Conservation (phyloP, 2,888 invertebrate species). For the Drosophila koepferae region DNA sequence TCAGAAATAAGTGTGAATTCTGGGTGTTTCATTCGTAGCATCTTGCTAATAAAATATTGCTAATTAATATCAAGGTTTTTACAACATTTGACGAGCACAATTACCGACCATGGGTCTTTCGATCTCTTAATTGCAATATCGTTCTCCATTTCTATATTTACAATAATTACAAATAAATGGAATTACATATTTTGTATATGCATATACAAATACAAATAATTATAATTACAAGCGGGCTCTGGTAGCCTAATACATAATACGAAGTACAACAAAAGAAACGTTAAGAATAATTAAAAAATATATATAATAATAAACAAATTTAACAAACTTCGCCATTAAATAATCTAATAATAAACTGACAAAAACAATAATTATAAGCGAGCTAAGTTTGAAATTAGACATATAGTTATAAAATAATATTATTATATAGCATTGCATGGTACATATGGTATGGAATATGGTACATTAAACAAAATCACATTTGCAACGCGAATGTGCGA, state of each 20-base stretch:
- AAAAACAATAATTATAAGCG: slow-evolving; percentile 46
- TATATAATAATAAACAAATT: slow-evolving; percentile 38
- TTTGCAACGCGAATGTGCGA: slow-evolving; percentile 47
- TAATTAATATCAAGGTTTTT: slow-evolving; percentile 69
- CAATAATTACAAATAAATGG: slow-evolving; percentile 58
- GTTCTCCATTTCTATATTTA: slow-evolving; percentile 42
- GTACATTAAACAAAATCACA: slow-evolving; percentile 65
- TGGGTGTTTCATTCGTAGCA: slow-evolving; percentile 55
- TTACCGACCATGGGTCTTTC: slow-evolving; percentile 18
- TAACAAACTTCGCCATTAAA: slow-evolving; percentile 51
- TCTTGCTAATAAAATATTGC: slow-evolving; percentile 58
- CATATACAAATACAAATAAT: slow-evolving; percentile 42
- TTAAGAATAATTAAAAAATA: slow-evolving; percentile 15
- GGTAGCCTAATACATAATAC: slow-evolving; percentile 64
- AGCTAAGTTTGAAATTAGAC: slow-evolving; percentile 47
- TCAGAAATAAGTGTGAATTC: slow-evolving; percentile 36
- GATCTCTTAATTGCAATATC: slow-evolving; percentile 17
- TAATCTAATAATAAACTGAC: slow-evolving; percentile 52
- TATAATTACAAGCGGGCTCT: slow-evolving; percentile 59
- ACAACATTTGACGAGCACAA: slow-evolving; percentile 43
- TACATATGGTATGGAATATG: slow-evolving; percentile 48
- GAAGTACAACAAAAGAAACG: slow-evolving; percentile 46
- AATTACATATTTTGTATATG: slow-evolving; percentile 42
- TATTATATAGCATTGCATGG: slow-evolving; percentile 45
- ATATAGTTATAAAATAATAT: slow-evolving; percentile 42